These are phyloP conservation scores for Podarcis cretensis DNA, from an alignment of 2,113 vertebrate genomes.

Conservation along the genomic window DNA sequence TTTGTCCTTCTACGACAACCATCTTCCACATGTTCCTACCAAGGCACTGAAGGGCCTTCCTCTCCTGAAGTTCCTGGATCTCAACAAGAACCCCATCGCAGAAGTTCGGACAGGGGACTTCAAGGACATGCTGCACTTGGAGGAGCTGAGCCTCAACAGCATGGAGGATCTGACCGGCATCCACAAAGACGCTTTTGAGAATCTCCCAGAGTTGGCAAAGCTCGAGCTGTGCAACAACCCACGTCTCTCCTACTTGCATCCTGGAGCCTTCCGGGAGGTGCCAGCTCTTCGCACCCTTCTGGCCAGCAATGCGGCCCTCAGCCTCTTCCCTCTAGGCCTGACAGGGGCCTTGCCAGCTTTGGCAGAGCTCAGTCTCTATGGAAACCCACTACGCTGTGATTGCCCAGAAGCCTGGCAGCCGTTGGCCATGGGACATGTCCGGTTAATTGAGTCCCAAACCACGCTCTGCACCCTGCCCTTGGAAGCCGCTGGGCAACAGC, in stretches of 20 bases:
- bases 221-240: slow-evolving; percentile 81
- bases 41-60: slow-evolving; percentile 76
- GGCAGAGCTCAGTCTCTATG: slow-evolving; percentile 75
- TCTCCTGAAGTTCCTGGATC: slow-evolving; percentile 83
- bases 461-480: slow-evolving; percentile 78
- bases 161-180: slow-evolving; percentile 81
- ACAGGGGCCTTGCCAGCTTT: slow-evolving; percentile 68
- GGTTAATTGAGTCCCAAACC: slow-evolving; percentile 75
- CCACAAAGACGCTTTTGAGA: slow-evolving; percentile 76
- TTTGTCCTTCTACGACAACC: slow-evolving; percentile 83
- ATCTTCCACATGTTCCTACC: slow-evolving; percentile 76
- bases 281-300: slow-evolving; percentile 77
- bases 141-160: slow-evolving; percentile 84
- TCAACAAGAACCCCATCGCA: slow-evolving; percentile 82
- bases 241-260: slow-evolving; percentile 77
- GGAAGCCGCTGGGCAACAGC: slow-evolving; percentile 71
- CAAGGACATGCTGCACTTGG: slow-evolving; percentile 78
- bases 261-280: slow-evolving; percentile 75
- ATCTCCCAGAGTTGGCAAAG: slow-evolving; percentile 81
- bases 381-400: slow-evolving; percentile 83
- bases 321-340: slow-evolving; percentile 78
- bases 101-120: slow-evolving; percentile 79
- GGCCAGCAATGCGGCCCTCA: slow-evolving; percentile 77
- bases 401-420: slow-evolving; percentile 80
- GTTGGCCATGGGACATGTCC: slow-evolving; percentile 74